phyloP scores from a whole-genome alignment of 2,797 vertebrate genomes.

The Epinephelus coioides region DNA sequence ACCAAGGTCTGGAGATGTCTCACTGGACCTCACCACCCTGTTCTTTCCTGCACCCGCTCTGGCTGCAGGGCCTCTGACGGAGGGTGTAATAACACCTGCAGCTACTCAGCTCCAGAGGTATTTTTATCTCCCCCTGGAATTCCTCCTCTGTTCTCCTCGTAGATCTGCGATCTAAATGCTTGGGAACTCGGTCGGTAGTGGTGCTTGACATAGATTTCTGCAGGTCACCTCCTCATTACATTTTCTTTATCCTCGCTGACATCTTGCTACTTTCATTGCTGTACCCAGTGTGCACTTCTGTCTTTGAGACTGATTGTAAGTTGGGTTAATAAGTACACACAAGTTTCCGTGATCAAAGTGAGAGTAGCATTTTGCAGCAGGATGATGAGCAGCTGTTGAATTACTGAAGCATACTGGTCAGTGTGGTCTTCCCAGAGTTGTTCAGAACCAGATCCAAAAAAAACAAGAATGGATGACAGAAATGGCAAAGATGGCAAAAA shows the following conservation, averaged over 20 bases:
- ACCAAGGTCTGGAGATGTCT: conserved; percentile 4
- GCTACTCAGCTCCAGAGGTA: conserved; percentile 73
- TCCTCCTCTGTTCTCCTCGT: conserved; percentile 69
- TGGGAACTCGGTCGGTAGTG: conserved; percentile 18
- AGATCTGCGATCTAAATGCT: conserved; percentile 41
- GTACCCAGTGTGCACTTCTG: neutral
- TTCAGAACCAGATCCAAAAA: conserved; percentile 19
- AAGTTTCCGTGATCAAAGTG: conserved; percentile 23
- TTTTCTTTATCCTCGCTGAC: conserved; percentile 41
- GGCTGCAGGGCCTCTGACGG: conserved; percentile 59
- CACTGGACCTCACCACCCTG: conserved; percentile 14
- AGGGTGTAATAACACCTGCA: conserved; percentile 85
- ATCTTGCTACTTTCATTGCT: neutral
- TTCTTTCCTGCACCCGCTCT: conserved; percentile 29
- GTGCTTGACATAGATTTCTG: conserved; percentile 49
- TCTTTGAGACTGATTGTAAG: conserved; percentile 1
- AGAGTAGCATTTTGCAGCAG: conserved; percentile 24
- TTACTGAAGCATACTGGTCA: conserved; percentile 20
- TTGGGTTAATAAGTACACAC: conserved; percentile 1
- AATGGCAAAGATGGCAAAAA: conserved; percentile 14
- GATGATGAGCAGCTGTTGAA: conserved; percentile 41
- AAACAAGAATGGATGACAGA: conserved; percentile 16
- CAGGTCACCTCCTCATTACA: conserved; percentile 37
- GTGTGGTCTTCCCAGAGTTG: conserved; percentile 19
- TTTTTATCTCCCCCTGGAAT: conserved; percentile 83